Conservation (phyloP, 2,888 invertebrate species). For the Brachyptera putata region DNA sequence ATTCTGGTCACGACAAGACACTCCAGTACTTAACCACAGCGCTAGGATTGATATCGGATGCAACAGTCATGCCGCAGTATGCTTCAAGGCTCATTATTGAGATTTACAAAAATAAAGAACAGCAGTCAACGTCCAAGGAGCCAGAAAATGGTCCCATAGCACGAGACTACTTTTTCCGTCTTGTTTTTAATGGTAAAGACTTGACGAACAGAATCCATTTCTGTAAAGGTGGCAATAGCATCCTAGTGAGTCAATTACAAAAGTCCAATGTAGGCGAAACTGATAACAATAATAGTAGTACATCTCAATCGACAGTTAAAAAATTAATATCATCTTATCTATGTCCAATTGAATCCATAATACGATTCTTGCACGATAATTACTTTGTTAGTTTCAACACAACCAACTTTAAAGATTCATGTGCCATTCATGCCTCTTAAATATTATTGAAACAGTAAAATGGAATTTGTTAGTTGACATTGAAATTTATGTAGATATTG, state of each 20-base stretch:
- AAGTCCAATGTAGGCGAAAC: constrained; percentile 21
- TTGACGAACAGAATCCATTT: constrained; percentile 77
- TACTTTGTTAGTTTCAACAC: constrained; percentile 78
- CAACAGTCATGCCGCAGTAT: constrained; percentile 68
- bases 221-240: constrained; percentile 59
- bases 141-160: constrained; percentile 44
- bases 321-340: constrained; percentile 46
- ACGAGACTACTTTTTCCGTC: constrained; percentile 73
- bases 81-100: constrained; percentile 86
- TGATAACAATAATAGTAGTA: background rate
- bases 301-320: constrained; percentile 19
- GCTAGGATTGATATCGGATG: constrained; percentile 61
- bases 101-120: constrained; percentile 62
- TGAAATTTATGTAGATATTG: no score
- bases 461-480: no score
- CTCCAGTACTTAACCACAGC: constrained; percentile 78
- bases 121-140: constrained; percentile 20
- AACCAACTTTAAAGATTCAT: constrained; percentile 86
- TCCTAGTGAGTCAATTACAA: constrained; percentile 23
- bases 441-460: no score
- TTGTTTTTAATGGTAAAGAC: constrained; percentile 82
- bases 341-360: constrained; percentile 83
- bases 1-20: constrained; percentile 91
- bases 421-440: constrained; percentile 41
- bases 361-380: constrained; percentile 81